Base-by-base conservation (phyloP, 1,140 invertebrate genomes). In the Colletes gigas region DNA sequence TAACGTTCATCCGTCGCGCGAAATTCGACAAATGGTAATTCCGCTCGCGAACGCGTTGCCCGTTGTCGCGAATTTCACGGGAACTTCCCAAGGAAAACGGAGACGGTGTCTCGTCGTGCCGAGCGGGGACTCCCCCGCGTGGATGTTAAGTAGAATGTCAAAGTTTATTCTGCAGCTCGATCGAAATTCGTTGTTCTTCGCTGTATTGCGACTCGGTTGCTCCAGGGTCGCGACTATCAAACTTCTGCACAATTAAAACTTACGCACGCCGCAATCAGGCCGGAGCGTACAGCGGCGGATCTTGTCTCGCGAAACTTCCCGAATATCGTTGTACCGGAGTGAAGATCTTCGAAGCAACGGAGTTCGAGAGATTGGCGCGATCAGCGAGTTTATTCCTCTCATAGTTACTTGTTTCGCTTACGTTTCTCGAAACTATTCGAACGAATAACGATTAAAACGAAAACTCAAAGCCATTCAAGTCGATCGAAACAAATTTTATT, bases 231-330 rank as follows among this genome's bases (percentile, higher is more conserved):
- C 47, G 14, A 47, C 57, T 62, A 44, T 62, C 67, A 44, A 78
- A 71, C 67, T 62, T 68, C 55, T 15, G 67, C 57, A 50, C 67
- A 78, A 78, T 78, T 78, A 78, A 78, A 78, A 78, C 76, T 78
- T 78, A 78, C 76, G 71, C 76, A 55, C 14, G 76, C 47, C 67
- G 52, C 63, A 76, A 76, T 76, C 65, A 76, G 52, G 17, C 50
- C 50, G 4, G 9, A 9, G 62, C 72, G 21, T 19, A 39, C 9
- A 62, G 30, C 44, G 10, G 1, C n/a, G 30, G 30, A 30, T 12
- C 67, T 59, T 71, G 67, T 60, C 54, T 70, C 57, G 44, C 44
- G 76, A 78, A 78, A 78, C 76, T 78, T 78, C 4, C 4, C 17
- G 44, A n/a, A 63, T 71, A 52, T 71, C 60, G 19, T 47, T 9